Evolutionary conservation across 2,888 invertebrate genomes (phyloP).

Genomic region (Meganola albula): DNA sequence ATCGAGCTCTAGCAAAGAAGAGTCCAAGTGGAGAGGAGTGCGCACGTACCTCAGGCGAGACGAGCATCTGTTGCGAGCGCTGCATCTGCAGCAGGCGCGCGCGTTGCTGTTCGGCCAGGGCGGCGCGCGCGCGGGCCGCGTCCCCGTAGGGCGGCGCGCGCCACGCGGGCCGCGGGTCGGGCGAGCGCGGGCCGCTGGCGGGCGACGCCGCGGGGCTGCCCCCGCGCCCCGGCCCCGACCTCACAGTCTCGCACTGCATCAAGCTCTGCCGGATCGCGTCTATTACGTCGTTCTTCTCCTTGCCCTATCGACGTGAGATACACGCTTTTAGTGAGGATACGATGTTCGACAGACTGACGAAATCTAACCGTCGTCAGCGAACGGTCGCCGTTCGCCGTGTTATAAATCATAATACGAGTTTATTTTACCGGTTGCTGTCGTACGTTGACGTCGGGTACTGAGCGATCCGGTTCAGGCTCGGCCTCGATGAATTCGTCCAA

Average conservation of each 20-base stretch:
- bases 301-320: too few species aligned
- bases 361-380: too few species aligned
- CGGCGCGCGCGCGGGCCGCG: slow-evolving; percentile 67
- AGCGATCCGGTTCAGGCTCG: slow-evolving; percentile 80
- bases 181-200: slow-evolving; percentile 28
- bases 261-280: slow-evolving; percentile 93
- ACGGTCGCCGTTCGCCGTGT: too few species aligned
- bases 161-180: slow-evolving; percentile 9
- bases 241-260: slow-evolving; percentile 87
- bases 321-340: too few species aligned
- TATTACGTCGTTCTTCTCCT: slow-evolving; percentile 83
- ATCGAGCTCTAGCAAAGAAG: too few species aligned
- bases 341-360: too few species aligned
- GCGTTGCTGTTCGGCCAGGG: slow-evolving; percentile 77
- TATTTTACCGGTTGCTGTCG: slow-evolving; percentile 34
- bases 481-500: slow-evolving; percentile 91
- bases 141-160: slow-evolving; percentile 22
- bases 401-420: too few species aligned
- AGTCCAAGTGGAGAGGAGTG: too few species aligned
- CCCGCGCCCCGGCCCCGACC: slow-evolving; percentile 79
- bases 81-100: slow-evolving; percentile 87
- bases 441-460: slow-evolving; percentile 44
- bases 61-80: slow-evolving; percentile 88
- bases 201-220: slow-evolving; percentile 77
- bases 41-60: slow-evolving; percentile 71